Evolutionary conservation across 2,113 vertebrate species (phyloP).

Genomic region (Bothrops jararaca): DNA sequence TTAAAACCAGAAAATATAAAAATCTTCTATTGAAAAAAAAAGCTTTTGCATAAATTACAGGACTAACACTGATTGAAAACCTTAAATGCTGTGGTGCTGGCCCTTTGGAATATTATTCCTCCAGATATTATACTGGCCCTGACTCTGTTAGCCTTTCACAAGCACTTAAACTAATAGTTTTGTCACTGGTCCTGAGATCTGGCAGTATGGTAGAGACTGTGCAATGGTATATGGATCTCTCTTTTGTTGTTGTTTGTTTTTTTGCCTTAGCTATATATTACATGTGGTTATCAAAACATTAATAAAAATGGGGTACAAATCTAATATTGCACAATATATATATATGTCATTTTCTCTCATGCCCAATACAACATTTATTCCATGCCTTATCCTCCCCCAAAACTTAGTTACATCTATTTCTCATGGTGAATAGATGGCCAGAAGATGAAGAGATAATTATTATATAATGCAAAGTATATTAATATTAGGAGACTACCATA

Average conservation of each 20-base stretch:
- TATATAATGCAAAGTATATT: neutral
- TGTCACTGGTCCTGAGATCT: neutral
- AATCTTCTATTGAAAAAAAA: neutral
- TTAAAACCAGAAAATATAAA: constrained; percentile 18
- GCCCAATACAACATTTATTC: neutral
- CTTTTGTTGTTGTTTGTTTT: neutral
- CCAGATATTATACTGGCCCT: neutral
- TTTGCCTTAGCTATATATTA: neutral
- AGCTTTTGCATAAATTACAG: neutral
- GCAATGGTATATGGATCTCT: neutral
- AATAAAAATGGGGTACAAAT: neutral
- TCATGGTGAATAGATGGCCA: neutral
- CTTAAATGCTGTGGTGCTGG: neutral
- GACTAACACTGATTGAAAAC: neutral
- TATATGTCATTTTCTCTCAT: neutral
- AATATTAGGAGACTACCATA: neutral
- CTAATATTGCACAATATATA: neutral
- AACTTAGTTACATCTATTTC: neutral
- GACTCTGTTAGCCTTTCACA: neutral
- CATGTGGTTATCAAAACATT: neutral
- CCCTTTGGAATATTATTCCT: neutral
- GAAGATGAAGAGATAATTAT: neutral
- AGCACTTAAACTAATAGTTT: neutral
- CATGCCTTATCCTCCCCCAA: neutral
- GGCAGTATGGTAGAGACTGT: neutral